Evolutionary conservation across 2,888 invertebrate species (phyloP).

Genomic region (Petrophora chlorosata): DNA sequence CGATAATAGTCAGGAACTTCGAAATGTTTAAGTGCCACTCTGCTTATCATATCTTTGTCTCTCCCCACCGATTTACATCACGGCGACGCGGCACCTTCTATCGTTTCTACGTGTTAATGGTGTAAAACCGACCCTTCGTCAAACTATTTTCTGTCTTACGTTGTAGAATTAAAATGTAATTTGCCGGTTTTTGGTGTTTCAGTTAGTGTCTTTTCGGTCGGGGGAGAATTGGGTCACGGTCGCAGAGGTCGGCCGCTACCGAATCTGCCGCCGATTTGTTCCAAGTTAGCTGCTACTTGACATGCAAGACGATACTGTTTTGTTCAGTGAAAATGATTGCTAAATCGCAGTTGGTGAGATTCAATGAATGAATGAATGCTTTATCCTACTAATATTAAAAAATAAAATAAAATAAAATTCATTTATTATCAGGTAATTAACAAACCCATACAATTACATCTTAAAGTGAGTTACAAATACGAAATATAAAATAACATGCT

Average conservation of each 20-base stretch:
- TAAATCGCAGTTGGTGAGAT: slow-evolving; percentile 1
- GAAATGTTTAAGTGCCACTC: slow-evolving; percentile 25
- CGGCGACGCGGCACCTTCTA: slow-evolving; percentile 18
- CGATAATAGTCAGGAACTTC: slow-evolving; percentile 9
- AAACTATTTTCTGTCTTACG: slow-evolving; percentile 16
- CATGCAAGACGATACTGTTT: slow-evolving; percentile 18
- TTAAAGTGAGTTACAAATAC: no score
- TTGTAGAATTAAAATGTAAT: slow-evolving; percentile 8
- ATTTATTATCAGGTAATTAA: no score
- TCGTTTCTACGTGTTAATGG: slow-evolving; percentile 1
- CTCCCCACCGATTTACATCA: slow-evolving; percentile 24
- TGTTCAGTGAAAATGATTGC: slow-evolving; percentile 1
- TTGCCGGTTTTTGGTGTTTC: slow-evolving; percentile 2
- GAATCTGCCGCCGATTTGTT: slow-evolving; percentile 22
- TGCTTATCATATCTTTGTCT: slow-evolving; percentile 29
- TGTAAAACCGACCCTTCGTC: background rate
- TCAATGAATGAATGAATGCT: background rate
- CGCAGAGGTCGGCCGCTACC: slow-evolving; percentile 22
- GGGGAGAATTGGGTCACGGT: slow-evolving; percentile 25
- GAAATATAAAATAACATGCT: no score
- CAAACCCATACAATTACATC: no score
- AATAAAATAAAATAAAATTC: no score
- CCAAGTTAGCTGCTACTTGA: slow-evolving; percentile 19
- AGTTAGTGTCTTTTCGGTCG: slow-evolving; percentile 11
- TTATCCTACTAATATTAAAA: no score